Evolutionary conservation across 2,797 vertebrate genomes (phyloP).

Genomic region (Arctocebus calabarensis): DNA sequence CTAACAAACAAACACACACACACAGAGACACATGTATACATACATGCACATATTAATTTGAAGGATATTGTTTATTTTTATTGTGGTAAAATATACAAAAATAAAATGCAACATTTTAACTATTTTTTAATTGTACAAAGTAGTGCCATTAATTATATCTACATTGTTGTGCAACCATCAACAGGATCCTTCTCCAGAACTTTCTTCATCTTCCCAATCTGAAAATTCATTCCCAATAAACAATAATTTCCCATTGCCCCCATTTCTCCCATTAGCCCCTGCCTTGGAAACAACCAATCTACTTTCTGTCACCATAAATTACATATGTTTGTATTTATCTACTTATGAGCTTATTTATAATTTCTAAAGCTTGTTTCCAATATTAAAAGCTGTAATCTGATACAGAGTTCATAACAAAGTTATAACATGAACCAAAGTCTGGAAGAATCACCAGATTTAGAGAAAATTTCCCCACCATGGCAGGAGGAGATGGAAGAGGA

Average conservation of each 20-base stretch:
- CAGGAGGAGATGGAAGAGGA: not conserved
- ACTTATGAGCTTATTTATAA: not conserved
- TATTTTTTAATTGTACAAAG: not conserved
- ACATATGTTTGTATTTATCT: not conserved
- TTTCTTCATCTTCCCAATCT: not conserved
- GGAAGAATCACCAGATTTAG: not conserved
- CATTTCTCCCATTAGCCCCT: not conserved
- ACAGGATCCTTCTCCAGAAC: not conserved
- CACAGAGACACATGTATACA: not conserved
- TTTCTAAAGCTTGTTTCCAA: slow-evolving; percentile 30
- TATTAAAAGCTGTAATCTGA: not conserved
- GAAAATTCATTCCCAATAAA: not conserved
- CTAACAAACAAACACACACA: not conserved
- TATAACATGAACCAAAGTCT: not conserved
- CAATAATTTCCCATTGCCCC: not conserved
- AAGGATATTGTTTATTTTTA: not conserved
- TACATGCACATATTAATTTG: not conserved
- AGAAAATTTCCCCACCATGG: not conserved
- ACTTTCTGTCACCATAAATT: not conserved
- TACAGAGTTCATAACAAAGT: not conserved
- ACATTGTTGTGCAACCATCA: not conserved
- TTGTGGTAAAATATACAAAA: not conserved
- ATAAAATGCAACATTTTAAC: not conserved
- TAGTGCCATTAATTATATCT: not conserved
- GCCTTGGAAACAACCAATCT: not conserved